Conservation (phyloP, 2,797 vertebrate genomes). For the Tangara arthus region DNA sequence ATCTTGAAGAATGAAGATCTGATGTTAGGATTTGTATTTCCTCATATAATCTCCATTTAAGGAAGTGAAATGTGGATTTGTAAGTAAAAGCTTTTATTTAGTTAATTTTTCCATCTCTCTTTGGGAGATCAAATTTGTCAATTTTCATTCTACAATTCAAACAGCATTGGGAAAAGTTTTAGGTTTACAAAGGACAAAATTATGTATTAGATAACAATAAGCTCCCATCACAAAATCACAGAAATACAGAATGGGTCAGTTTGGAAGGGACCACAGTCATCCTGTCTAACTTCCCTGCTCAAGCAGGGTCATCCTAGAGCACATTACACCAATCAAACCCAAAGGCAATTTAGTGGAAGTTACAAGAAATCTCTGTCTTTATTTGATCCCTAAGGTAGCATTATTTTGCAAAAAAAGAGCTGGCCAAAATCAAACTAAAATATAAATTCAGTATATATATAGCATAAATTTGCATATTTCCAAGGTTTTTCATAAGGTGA, state of each 20-base stretch:
- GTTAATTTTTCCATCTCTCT: neutral
- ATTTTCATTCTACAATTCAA: neutral
- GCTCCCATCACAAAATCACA: neutral
- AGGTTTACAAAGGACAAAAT: neutral
- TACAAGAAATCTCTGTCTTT: neutral
- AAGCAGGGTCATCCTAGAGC: neutral
- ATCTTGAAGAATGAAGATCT: neutral
- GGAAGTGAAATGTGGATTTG: neutral
- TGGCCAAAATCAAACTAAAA: neutral
- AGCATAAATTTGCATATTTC: neutral
- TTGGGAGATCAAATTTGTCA: neutral
- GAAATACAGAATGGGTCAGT: neutral
- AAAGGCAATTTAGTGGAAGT: neutral
- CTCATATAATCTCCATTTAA: neutral
- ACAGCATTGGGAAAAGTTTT: neutral
- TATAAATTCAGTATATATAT: neutral
- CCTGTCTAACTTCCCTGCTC: neutral
- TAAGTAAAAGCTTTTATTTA: neutral
- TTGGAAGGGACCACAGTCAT: neutral
- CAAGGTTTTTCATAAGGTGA: neutral
- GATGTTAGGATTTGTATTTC: neutral
- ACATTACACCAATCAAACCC: neutral
- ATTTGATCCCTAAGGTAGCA: neutral
- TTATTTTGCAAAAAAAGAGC: neutral
- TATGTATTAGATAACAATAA: neutral